phyloP scores from a whole-genome alignment of 2,888 invertebrate genomes.

The Vandiemenella viatica region DNA sequence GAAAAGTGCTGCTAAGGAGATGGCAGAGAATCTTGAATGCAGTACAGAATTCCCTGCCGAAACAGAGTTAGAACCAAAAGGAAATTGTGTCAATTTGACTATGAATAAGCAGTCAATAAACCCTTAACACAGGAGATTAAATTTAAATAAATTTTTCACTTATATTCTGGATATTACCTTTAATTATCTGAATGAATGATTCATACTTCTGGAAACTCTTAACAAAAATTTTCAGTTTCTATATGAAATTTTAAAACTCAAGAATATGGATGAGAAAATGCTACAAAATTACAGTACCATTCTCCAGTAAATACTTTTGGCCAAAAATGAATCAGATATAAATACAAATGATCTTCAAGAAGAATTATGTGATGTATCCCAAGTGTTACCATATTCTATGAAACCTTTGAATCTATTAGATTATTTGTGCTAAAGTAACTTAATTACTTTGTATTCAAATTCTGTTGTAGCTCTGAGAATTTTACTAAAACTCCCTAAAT shows the following conservation, averaged over 20 bases:
- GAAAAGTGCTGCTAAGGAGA: not conserved
- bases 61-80: not conserved
- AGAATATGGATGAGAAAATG: constrained; percentile 1
- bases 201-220: not conserved
- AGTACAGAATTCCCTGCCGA: too few species aligned
- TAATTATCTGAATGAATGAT: not conserved
- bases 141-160: not conserved
- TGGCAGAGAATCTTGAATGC: not conserved
- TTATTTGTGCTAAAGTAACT: not conserved
- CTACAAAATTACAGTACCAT: not conserved
- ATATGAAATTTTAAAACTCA: constrained; percentile 1
- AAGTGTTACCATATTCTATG: constrained; percentile 2
- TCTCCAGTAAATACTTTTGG: too few species aligned
- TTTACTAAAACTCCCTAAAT: not conserved
- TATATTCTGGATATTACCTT: not conserved
- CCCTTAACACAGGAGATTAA: constrained; percentile 1
- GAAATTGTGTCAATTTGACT: constrained; percentile 1
- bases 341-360: constrained; percentile 1
- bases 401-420: not conserved
- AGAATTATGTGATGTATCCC: not conserved
- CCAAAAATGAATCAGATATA: not conserved
- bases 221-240: not conserved
- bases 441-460: constrained; percentile 1
- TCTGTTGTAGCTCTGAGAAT: not conserved
- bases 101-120: not conserved